Evolutionary conservation across 2,797 vertebrate species (phyloP).

Genomic region (Distichodus sexfasciatus): DNA sequence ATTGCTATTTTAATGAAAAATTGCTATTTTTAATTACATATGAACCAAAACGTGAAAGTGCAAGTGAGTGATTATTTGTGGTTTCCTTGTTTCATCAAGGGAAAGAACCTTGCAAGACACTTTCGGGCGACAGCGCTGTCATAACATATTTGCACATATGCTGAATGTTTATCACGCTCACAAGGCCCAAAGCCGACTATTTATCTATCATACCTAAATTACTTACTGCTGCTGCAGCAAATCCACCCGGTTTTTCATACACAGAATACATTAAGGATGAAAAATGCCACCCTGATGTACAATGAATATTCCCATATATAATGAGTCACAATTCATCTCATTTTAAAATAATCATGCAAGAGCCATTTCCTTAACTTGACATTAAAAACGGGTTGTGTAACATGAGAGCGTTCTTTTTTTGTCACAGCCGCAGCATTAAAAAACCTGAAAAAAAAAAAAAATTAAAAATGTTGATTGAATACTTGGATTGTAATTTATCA

Average conservation of each 20-base stretch:
- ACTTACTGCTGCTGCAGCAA: conserved; percentile 24
- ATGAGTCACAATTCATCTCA: conserved; percentile 24
- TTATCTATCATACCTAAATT: conserved; percentile 30
- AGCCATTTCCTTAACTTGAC: conserved; percentile 17
- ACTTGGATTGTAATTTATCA: conserved; percentile 24
- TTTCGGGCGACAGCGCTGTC: neutral
- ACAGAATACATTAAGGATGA: conserved; percentile 25
- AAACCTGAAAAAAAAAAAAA: neutral
- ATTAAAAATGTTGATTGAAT: conserved; percentile 20
- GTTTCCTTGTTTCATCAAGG: conserved; percentile 15
- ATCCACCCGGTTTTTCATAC: conserved; percentile 32
- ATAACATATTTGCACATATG: conserved; percentile 23
- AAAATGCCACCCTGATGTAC: conserved; percentile 14
- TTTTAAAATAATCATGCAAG: neutral
- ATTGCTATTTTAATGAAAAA: too few relatives aligned
- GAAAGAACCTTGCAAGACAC: conserved; percentile 1
- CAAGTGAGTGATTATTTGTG: too few relatives aligned
- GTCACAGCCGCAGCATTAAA: neutral
- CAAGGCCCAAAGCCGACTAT: neutral
- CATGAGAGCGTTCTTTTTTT: neutral
- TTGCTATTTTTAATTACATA: too few relatives aligned
- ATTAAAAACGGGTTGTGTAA: conserved; percentile 1
- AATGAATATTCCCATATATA: conserved; percentile 9
- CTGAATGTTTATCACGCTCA: conserved; percentile 24
- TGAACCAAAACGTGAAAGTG: too few relatives aligned